These are phyloP conservation scores for Zeus faber DNA, from an alignment of 2,113 vertebrate genomes.

Conservation along the genomic window DNA sequence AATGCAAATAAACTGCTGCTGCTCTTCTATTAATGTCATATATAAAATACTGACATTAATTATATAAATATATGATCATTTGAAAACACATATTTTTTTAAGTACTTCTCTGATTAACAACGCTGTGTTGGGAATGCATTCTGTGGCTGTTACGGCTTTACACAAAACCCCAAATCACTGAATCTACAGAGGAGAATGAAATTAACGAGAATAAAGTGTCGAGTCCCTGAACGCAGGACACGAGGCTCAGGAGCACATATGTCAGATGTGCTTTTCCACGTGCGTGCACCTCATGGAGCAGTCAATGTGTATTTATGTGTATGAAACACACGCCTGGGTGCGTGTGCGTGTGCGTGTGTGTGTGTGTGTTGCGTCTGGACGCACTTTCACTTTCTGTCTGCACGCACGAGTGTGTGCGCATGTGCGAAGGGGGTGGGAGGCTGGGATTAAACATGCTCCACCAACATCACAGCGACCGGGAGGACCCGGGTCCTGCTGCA, in stretches of 20 bases:
- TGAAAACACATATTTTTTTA: no score
- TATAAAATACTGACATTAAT: no score
- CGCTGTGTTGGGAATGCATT: no score
- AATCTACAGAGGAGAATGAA: no score
- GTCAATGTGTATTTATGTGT: slow-evolving; percentile 15
- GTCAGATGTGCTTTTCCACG: slow-evolving; percentile 24
- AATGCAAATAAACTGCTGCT: no score
- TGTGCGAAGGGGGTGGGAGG: slow-evolving; percentile 43
- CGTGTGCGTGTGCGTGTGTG: slow-evolving; percentile 33
- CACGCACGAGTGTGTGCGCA: slow-evolving; percentile 22
- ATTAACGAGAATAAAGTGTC: no score
- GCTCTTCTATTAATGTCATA: no score
- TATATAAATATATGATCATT: no score
- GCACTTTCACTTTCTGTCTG: slow-evolving; percentile 45
- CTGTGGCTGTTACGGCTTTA: no score
- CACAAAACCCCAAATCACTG: no score
- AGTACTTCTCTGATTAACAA: no score
- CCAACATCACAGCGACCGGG: slow-evolving; percentile 64
- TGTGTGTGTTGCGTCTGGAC: slow-evolving; percentile 37
- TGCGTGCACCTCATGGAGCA: slow-evolving; percentile 3
- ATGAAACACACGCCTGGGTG: not conserved
- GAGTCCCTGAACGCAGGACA: slow-evolving; percentile 25
- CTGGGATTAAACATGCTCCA: slow-evolving; percentile 68
- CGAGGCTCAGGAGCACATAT: slow-evolving; percentile 33
- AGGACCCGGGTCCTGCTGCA: slow-evolving; percentile 63